These are phyloP conservation scores for Nasonia vitripennis DNA, from an alignment of 1,140 invertebrate species.

Conservation along the genomic window DNA sequence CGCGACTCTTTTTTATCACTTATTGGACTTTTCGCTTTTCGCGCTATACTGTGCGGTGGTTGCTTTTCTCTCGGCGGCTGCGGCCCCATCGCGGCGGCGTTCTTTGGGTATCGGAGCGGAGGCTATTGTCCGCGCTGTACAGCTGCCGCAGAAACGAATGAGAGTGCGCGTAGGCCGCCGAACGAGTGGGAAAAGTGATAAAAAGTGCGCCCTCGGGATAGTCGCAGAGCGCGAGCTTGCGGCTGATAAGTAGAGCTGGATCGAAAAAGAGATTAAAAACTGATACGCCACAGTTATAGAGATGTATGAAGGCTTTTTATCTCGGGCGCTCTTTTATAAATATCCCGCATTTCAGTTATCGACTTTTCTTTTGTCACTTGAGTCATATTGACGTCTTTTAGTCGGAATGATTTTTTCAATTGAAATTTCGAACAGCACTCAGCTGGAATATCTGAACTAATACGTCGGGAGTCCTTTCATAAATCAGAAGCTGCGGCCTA, in stretches of 20 bases:
- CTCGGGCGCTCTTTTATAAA: not conserved
- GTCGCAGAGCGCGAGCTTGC: not conserved
- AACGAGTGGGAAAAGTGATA: not conserved
- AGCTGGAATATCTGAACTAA: not conserved
- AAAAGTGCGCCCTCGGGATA: not conserved
- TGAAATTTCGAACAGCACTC: too few relatives aligned
- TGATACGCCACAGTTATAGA: not conserved
- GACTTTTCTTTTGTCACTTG: not conserved
- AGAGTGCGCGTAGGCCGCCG: too few relatives aligned
- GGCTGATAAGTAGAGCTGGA: conserved; percentile 16
- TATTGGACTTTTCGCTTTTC: not conserved
- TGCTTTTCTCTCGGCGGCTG: not conserved
- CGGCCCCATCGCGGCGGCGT: not conserved
- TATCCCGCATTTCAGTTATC: not conserved
- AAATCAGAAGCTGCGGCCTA: too few relatives aligned
- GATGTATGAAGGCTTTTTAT: conserved; percentile 5
- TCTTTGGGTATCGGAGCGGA: not conserved
- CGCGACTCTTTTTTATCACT: conserved; percentile 35
- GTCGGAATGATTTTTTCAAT: too few relatives aligned
- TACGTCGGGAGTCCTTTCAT: too few relatives aligned
- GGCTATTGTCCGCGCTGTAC: conserved; percentile 26
- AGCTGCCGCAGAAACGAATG: not conserved
- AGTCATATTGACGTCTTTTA: not conserved
- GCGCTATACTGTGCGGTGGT: not conserved
- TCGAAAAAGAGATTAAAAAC: conserved; percentile 3